Conservation (phyloP, 2,888 invertebrate species). For the Lymantria dispar region DNA sequence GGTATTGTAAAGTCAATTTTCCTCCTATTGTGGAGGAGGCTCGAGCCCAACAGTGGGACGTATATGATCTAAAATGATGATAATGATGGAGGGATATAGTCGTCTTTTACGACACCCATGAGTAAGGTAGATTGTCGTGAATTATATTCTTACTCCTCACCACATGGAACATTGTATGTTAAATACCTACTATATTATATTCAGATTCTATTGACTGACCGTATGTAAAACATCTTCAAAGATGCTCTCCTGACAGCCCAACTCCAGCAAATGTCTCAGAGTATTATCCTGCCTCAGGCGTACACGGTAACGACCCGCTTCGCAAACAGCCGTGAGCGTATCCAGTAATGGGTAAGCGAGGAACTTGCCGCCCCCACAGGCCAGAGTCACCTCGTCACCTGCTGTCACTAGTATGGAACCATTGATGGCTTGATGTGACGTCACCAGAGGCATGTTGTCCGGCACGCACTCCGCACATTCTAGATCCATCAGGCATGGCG, state of each 20-base stretch:
- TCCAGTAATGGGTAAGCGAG: slow-evolving; percentile 53
- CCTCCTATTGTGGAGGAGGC: too few relatives aligned
- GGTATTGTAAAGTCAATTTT: too few relatives aligned
- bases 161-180: too few relatives aligned
- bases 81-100: too few relatives aligned
- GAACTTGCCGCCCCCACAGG: slow-evolving; percentile 63
- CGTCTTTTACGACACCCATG: too few relatives aligned
- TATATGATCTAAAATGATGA: too few relatives aligned
- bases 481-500: slow-evolving; percentile 63
- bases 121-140: too few relatives aligned
- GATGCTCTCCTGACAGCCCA: slow-evolving; percentile 71
- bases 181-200: neutral
- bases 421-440: slow-evolving; percentile 50
- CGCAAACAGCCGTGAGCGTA: slow-evolving; percentile 47
- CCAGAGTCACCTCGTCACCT: slow-evolving; percentile 55
- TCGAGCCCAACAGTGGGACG: too few relatives aligned
- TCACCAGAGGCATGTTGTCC: slow-evolving; percentile 71
- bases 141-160: too few relatives aligned
- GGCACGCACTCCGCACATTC: slow-evolving; percentile 70
- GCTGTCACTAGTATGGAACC: slow-evolving; percentile 38
- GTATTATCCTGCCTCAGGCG: slow-evolving; percentile 43
- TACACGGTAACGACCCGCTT: slow-evolving; percentile 46
- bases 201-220: slow-evolving; percentile 28
- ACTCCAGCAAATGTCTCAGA: slow-evolving; percentile 57
- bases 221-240: slow-evolving; percentile 70